phyloP scores from a whole-genome alignment of 2,113 vertebrate genomes.

The Onychostruthus taczanowskii region DNA sequence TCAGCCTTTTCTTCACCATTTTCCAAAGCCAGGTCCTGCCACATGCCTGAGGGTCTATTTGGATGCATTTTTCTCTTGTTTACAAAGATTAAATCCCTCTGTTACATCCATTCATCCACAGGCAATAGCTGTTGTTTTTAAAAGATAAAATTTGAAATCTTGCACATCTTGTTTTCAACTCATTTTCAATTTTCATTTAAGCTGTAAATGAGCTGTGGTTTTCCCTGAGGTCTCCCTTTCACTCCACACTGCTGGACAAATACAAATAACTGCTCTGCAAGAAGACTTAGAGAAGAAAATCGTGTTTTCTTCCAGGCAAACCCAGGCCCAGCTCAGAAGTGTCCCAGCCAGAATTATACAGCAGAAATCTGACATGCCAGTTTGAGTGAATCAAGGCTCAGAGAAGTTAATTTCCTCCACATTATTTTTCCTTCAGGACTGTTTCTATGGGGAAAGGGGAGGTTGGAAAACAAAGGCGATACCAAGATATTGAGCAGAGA shows the following conservation, averaged over 20 bases:
- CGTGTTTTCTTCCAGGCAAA: background rate
- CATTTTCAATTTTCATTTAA: constrained; percentile 1
- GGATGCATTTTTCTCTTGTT: constrained; percentile 20
- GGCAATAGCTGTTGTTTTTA: constrained; percentile 3
- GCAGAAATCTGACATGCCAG: background rate
- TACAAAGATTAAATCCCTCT: constrained; percentile 24
- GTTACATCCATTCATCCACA: background rate
- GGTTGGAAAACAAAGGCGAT: background rate
- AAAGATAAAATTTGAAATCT: background rate
- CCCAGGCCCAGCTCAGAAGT: background rate
- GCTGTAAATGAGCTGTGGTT: constrained; percentile 5
- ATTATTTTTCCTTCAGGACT: background rate
- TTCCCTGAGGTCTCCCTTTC: constrained; percentile 5
- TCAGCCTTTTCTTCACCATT: background rate
- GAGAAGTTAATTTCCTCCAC: background rate
- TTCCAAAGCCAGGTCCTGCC: background rate
- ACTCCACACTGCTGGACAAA: background rate
- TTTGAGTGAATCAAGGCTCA: background rate
- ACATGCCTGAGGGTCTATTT: background rate
- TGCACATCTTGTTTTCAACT: background rate
- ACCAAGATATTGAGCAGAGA: background rate
- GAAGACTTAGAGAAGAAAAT: background rate
- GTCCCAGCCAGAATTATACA: background rate
- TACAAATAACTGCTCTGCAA: background rate
- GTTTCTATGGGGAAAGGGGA: background rate